Conservation (phyloP, 2,113 vertebrate genomes). For the Sturnus vulgaris region DNA sequence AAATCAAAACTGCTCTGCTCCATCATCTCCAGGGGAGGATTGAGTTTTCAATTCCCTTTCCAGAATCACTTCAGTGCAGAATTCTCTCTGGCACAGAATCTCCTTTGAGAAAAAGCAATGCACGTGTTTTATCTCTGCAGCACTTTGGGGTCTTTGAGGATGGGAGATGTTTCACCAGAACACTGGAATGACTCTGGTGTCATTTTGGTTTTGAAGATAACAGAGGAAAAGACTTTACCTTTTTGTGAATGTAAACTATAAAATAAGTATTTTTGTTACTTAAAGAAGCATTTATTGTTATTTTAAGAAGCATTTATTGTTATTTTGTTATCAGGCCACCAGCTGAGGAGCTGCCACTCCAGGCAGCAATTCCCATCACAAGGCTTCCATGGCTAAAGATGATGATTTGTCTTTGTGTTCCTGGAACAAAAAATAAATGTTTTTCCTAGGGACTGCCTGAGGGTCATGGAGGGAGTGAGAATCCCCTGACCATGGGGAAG, state of each 20-base stretch:
- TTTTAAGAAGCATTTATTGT: not conserved
- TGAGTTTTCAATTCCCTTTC: slow-evolving; percentile 11
- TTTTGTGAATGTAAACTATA: not conserved
- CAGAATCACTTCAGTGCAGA: not conserved
- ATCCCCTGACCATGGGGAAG: not conserved
- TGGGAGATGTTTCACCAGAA: not conserved
- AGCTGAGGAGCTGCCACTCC: not conserved
- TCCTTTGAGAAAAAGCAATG: not conserved
- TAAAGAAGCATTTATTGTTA: not conserved
- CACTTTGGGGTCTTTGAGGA: slow-evolving; percentile 2
- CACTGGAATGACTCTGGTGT: not conserved
- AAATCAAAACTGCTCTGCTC: not conserved
- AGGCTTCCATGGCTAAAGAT: fast-evolving
- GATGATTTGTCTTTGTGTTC: fast-evolving
- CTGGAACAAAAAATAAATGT: fast-evolving
- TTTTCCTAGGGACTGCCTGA: fast-evolving
- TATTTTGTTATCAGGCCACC: not conserved
- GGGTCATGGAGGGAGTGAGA: fast-evolving
- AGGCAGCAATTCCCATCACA: not conserved
- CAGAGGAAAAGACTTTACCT: not conserved
- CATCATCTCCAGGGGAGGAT: slow-evolving; percentile 29
- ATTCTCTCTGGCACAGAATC: slow-evolving; percentile 10
- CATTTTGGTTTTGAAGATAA: not conserved
- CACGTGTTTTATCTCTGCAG: not conserved
- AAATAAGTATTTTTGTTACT: not conserved